Base-by-base conservation (phyloP, 2,113 vertebrate genomes). In the Rousettus leschenaultii region DNA sequence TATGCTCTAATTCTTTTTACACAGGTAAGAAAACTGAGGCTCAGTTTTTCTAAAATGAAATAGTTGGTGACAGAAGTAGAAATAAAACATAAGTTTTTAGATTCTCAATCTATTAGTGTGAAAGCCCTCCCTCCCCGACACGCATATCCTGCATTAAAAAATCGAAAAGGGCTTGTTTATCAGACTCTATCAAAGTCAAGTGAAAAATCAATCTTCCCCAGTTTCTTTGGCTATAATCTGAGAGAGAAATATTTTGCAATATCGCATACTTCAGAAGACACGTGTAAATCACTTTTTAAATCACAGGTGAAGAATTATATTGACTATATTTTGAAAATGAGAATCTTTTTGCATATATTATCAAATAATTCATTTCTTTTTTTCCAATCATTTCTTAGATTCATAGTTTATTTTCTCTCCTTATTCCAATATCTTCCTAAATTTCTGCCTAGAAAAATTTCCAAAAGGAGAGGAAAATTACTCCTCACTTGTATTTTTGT, bases 401-500 rank as follows among this genome's bases (percentile, higher is more conserved):
- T 92, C 9, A 38, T 74, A 70, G 35, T 70, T 86, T 86, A 86
- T 93, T 75, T 4, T 70, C 6, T 89, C 18, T 40, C 7, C 48
- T 61, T 92, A 70, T 92, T 89, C 43, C 30, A 95, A 33, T 57
- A 75, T 24, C 19, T 93, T 66, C 38, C 18, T 87, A 84, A 92
- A 84, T 93, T 94, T 94, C 40, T 90, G 16, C 55, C 68, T 35
- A 57, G 21, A 95, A 95, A 86, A 57, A 59, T 83, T 83, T 91
- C 18, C 28, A 94, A 77, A n/a, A 93, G 21, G 8, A 91, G 28
- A 48, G 71, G 45, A 91, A 95, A 96, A 89, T 93, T 74, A 74
- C 66, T 95, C 28, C 51, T 30, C 57, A 57, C 12, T 87, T 95
- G 33, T 80, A 88, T 86, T 94, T 97, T 89, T 96, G 80, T 86